phyloP scores from a whole-genome alignment of 1,140 invertebrate genomes.

The Drosophila subobscura region DNA sequence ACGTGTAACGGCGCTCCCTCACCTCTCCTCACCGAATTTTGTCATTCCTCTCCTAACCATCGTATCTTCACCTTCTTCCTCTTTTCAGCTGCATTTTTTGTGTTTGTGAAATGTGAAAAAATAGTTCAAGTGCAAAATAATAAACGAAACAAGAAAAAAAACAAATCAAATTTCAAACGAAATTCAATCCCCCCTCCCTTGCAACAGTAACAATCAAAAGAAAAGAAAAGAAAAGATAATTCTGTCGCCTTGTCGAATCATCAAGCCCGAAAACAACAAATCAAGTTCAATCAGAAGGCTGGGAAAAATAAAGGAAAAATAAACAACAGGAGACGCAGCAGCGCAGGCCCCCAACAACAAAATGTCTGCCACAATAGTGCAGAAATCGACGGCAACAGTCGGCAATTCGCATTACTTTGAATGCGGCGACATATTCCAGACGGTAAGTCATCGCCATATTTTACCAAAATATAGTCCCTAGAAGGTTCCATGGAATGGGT shows the following conservation, averaged over 20 bases:
- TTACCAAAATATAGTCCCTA: too few relatives aligned
- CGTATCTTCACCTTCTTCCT: constrained; percentile 31
- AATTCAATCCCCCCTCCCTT: neutral
- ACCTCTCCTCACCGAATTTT: constrained; percentile 18
- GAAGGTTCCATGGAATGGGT: too few relatives aligned
- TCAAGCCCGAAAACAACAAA: constrained; percentile 22
- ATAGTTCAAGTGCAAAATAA: constrained; percentile 58
- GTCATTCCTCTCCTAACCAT: constrained; percentile 9
- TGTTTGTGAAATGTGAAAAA: constrained; percentile 52
- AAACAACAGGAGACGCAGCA: too few relatives aligned
- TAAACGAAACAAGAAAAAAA: constrained; percentile 23
- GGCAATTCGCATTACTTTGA: constrained; percentile 61
- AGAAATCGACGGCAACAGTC: constrained; percentile 54
- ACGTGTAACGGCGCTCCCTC: constrained; percentile 58
- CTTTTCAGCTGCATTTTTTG: constrained; percentile 33
- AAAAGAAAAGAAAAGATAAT: constrained; percentile 38
- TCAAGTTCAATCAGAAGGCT: constrained; percentile 39
- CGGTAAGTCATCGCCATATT: constrained; percentile 45
- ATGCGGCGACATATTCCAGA: constrained; percentile 57
- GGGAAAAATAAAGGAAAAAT: constrained; percentile 12
- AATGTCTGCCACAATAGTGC: constrained; percentile 66
- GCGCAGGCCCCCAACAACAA: constrained; percentile 23
- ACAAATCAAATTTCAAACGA: constrained; percentile 34
- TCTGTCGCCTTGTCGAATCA: constrained; percentile 37
- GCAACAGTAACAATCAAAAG: constrained; percentile 11